Base-by-base conservation (phyloP, 2,113 vertebrate genomes). In the Lamprologus ornatipinnis region DNA sequence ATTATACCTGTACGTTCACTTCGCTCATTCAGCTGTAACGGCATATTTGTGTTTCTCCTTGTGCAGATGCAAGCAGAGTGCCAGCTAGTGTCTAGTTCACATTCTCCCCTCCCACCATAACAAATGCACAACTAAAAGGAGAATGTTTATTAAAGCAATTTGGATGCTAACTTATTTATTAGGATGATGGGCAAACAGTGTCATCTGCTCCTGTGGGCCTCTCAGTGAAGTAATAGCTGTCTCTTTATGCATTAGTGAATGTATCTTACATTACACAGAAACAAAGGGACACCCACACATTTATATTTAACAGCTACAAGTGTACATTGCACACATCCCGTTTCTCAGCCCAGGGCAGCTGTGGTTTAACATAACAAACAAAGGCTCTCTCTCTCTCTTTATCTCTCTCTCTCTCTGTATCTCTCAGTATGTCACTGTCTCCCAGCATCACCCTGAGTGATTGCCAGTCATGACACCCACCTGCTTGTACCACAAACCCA, bases 361-460 rank as follows among this genome's bases (percentile, higher is more conserved):
- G 26, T 45, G 37, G 86, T 37, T 88, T 85, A 93, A 87, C 85
- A 92, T 89, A 93, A 91, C 87, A 93, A 90, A 82, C 82, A 87
- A 68, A 81, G 53, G 57, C 40, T 75, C 28, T 19, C 58, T 19
- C 57, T 53, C 9, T 53, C 51, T 53, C 19, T 21, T 10, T 53
- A 5, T 53, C 19, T 6, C 49, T 51, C 51, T 54, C 51, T 60
- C 33, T 45, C 23, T 40, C 9, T 45, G 9, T 37, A 51, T 53
- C 33, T 51, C 9, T 80, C 31, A 42, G 42, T 95, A 88, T 90
- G 93, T 96, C 95, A 94, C 55, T 93, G 95, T 95, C 96, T 94
- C 63, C 65, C 54, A 86, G 91, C 88, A 94, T 95, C 94, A 86
- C 91, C 86, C 87, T 96, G 96, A 97, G 89, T 96, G 96, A 97